A percentile compares a stretch with the other conserved stretches of the same genome.
phyloP scores from a whole-genome alignment of 2,888 invertebrate genomes.

The Gnatocerus cornutus region DNA sequence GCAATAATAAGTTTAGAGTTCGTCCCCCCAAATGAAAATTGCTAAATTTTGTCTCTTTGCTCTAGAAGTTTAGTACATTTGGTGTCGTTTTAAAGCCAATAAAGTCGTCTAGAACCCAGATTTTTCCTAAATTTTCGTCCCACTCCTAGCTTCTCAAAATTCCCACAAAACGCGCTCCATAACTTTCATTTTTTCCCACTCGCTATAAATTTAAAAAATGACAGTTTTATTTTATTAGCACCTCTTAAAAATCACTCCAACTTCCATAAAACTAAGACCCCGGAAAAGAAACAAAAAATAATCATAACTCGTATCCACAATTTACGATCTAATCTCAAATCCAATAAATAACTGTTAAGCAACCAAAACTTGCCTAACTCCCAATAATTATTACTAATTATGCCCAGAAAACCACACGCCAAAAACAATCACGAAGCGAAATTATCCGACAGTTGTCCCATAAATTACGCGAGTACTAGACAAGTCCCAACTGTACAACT shows the following conservation, averaged over 20 bases:
- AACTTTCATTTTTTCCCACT: too few relatives aligned
- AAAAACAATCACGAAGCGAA: slow-evolving; percentile 17
- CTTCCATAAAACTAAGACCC: neutral
- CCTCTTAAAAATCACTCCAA: neutral
- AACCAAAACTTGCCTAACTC: slow-evolving; percentile 30
- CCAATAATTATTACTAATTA: slow-evolving; percentile 17
- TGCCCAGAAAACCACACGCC: neutral
- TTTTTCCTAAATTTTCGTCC: too few relatives aligned
- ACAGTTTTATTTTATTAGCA: too few relatives aligned
- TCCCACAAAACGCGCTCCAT: too few relatives aligned
- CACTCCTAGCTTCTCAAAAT: too few relatives aligned
- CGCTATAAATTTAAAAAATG: too few relatives aligned
- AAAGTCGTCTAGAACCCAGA: too few relatives aligned
- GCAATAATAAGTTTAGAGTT: too few relatives aligned
- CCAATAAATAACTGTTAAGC: slow-evolving; percentile 22
- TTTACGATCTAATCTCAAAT: neutral
- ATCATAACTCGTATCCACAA: neutral
- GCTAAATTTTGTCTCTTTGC: too few relatives aligned
- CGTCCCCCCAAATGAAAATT: too few relatives aligned
- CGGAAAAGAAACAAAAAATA: neutral
- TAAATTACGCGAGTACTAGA: slow-evolving; percentile 25
- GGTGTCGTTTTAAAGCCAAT: too few relatives aligned
- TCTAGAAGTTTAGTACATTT: too few relatives aligned
- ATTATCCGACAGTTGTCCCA: slow-evolving; percentile 22
- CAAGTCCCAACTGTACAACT: neutral